Evolutionary conservation across 2,797 vertebrate species (phyloP), one percentile per base, ranked within the genome.

Genomic region (Podarcis siculus): DNA sequence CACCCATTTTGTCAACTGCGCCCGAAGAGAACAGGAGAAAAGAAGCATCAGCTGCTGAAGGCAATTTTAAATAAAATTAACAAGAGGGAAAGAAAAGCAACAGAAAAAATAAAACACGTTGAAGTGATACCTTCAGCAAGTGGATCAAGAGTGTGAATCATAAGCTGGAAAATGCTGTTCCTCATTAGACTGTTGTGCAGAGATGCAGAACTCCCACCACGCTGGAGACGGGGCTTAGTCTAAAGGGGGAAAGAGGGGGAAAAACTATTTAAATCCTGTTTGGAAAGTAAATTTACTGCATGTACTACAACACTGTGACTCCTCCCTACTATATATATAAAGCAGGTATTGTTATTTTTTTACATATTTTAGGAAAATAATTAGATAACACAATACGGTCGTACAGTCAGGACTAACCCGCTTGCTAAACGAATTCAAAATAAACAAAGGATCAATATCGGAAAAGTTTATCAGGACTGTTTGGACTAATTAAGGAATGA

Each of bases 111-210:
- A 49, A 19, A 67, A 30, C 42, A 89, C 5, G 0, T 55, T 77
- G 82, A 1, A 83, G 90, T 95, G 83, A 86, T 98, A 98, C 99
- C 98, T 96, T 99, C 98, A 30, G 98, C 98, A 23, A 99, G 98
- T 0, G 98, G 99, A 94, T 99, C 99, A 58, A 99, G 97, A 0
- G 99, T 99, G 95, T 99, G 98, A 87, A 99, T 99, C 99, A 99
- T 99, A 85, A 99, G 98, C 93, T 99, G 98, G 95, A 99, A 99
- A 95, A 99, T 99, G 96, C 99, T 99, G 94, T 99, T 99, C 94
- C 99, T 99, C 99, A 99, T 99, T 85, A 99, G 95, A 30, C 98
- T 98, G 96, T 99, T 99, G 96, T 99, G 99, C 12, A 99, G 97
- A 79, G 98, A 99, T 8, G 99, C 98, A 19, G 98, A 99, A 92